Percentiles rank a stretch among this genome's conserved stretches.
Evolutionary conservation across 2,888 invertebrate genomes (phyloP).

Genomic region (Cosmorhoe ocellata): DNA sequence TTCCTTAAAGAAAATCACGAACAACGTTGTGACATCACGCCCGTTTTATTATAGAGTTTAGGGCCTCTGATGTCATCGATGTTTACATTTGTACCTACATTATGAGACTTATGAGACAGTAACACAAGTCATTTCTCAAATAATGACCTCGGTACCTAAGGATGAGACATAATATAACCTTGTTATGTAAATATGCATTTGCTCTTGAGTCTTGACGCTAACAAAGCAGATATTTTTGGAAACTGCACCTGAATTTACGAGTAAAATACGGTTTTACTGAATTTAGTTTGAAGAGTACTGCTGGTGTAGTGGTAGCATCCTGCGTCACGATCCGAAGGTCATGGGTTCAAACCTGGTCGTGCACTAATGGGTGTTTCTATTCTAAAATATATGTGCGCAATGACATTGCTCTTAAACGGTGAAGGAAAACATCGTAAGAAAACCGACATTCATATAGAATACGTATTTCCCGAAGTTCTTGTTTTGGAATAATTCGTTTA

Average conservation of each 20-base stretch:
- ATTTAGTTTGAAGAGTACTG: no score
- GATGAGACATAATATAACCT: constrained; percentile 6
- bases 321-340: no score
- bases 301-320: no score
- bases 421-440: no score
- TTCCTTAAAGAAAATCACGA: neutral
- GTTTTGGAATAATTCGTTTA: no score
- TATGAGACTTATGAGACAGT: constrained; percentile 2
- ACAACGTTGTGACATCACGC: constrained; percentile 8
- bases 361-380: no score
- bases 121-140: neutral
- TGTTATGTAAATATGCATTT: neutral
- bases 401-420: no score
- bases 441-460: no score
- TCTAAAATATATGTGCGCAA: no score
- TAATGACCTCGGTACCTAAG: constrained; percentile 3
- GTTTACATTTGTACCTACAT: neutral
- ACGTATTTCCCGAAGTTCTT: no score
- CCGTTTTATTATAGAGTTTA: constrained; percentile 10
- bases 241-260: neutral
- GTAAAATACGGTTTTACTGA: neutral
- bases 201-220: neutral
- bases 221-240: constrained; percentile 14
- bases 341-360: no score
- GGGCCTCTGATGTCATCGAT: constrained; percentile 26